Evolutionary conservation across 2,888 invertebrate genomes (phyloP).

Genomic region (Napeogenes inachia): DNA sequence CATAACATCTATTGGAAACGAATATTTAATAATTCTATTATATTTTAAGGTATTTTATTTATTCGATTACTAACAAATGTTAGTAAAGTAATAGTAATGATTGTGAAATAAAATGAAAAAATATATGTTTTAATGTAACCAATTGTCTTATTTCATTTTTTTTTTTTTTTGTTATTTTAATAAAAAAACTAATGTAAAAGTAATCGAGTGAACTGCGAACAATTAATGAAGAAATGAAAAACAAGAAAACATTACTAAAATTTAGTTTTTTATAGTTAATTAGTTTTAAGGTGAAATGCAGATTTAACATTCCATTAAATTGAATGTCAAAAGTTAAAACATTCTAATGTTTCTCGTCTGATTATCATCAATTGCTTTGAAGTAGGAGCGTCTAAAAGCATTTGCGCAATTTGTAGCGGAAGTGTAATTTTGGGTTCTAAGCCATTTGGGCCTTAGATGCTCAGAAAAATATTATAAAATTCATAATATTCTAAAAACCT

Average conservation of each 20-base stretch:
- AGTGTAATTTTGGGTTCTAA: too few species aligned
- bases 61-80: conserved; percentile 36
- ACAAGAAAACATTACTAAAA: too few species aligned
- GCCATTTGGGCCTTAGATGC: too few species aligned
- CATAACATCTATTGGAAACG: conserved; percentile 30
- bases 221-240: too few species aligned
- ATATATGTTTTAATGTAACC: conserved; percentile 69
- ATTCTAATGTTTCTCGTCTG: not conserved
- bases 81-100: conserved; percentile 49
- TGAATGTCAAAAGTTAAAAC: not conserved
- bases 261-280: too few species aligned
- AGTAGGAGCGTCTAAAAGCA: conserved; percentile 5
- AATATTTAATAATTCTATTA: conserved; percentile 18
- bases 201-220: not conserved
- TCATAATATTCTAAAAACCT: too few species aligned
- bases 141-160: conserved; percentile 18
- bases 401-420: not conserved
- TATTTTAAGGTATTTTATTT: conserved; percentile 24
- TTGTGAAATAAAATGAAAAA: conserved; percentile 53
- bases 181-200: not conserved
- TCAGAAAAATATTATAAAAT: too few species aligned
- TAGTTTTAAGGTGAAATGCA: not conserved
- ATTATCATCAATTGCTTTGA: not conserved
- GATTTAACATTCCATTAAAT: not conserved
- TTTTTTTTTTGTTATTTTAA: not conserved